Conservation (phyloP, 2,888 invertebrate species). For the Andrena trimmerana region DNA sequence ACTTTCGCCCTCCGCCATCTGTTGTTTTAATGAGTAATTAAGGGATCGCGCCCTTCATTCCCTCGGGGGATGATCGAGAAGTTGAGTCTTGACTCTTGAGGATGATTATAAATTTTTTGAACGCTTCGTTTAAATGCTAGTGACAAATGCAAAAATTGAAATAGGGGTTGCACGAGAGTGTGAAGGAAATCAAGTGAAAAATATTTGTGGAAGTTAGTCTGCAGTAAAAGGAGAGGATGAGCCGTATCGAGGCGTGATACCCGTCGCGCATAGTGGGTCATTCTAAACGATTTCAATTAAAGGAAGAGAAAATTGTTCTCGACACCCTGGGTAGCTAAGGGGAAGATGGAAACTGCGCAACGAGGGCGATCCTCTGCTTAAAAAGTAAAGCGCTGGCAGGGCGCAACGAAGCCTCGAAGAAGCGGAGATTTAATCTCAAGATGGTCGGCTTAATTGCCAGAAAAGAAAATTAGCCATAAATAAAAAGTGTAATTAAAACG, state of each 20-base stretch:
- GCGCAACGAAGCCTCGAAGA: neutral
- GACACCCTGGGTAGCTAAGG: neutral
- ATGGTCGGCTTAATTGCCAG: conserved; percentile 35
- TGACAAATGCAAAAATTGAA: neutral
- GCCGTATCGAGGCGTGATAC: neutral
- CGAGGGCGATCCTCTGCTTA: neutral
- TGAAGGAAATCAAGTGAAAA: neutral
- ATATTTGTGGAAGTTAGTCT: neutral
- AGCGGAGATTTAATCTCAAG: conserved; percentile 42
- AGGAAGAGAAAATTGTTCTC: neutral
- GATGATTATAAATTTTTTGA: too few species aligned
- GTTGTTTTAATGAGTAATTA: neutral
- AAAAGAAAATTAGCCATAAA: conserved; percentile 35
- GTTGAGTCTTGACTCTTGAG: too few species aligned
- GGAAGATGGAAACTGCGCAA: neutral
- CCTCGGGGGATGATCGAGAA: neutral
- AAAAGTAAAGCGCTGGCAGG: neutral
- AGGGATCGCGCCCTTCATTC: neutral
- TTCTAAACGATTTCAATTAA: conserved; percentile 20
- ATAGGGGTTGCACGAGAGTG: too few species aligned
- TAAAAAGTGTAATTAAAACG: conserved; percentile 31
- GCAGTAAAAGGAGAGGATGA: neutral
- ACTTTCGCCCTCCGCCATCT: neutral
- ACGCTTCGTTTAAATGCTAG: neutral
- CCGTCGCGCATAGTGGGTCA: neutral